Conservation (phyloP, 2,888 invertebrate genomes). For the Cheilosia urbana region DNA sequence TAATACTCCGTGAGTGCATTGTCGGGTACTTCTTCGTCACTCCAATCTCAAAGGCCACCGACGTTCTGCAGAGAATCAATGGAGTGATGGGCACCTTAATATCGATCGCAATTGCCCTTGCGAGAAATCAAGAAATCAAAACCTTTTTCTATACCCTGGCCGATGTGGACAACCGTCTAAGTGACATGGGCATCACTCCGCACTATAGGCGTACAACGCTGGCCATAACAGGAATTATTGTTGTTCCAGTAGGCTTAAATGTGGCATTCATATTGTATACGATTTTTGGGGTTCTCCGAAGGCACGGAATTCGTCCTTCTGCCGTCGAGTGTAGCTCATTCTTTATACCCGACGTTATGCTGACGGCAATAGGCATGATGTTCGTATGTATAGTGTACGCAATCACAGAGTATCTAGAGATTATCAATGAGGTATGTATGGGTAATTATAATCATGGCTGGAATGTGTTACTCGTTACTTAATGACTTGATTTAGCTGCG, state of each 20-base stretch:
- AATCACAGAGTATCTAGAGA: conserved; percentile 27
- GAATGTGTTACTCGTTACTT: too few relatives aligned
- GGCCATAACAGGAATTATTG: conserved; percentile 11
- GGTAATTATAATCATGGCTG: background rate
- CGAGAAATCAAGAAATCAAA: conserved; percentile 69
- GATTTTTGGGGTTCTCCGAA: conserved; percentile 47
- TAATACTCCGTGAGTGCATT: conserved; percentile 74
- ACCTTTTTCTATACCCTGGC: conserved; percentile 31
- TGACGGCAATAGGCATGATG: conserved; percentile 47
- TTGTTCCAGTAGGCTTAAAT: conserved; percentile 26
- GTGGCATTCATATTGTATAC: conserved; percentile 12
- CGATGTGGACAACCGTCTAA: conserved; percentile 31
- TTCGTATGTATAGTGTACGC: conserved; percentile 45
- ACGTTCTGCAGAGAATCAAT: conserved; percentile 79
- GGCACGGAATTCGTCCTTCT: conserved; percentile 37
- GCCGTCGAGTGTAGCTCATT: conserved; percentile 41
- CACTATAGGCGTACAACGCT: conserved; percentile 32
- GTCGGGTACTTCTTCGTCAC: conserved; percentile 78
- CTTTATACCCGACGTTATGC: conserved; percentile 39
- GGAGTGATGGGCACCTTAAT: conserved; percentile 78
- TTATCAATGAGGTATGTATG: conserved; percentile 52
- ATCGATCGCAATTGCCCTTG: conserved; percentile 76
- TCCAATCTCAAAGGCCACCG: conserved; percentile 78
- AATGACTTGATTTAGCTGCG: too few relatives aligned
- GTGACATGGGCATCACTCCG: conserved; percentile 6